These are phyloP conservation scores for Mastomys coucha DNA, from an alignment of 2,113 vertebrate genomes.

Conservation along the genomic window DNA sequence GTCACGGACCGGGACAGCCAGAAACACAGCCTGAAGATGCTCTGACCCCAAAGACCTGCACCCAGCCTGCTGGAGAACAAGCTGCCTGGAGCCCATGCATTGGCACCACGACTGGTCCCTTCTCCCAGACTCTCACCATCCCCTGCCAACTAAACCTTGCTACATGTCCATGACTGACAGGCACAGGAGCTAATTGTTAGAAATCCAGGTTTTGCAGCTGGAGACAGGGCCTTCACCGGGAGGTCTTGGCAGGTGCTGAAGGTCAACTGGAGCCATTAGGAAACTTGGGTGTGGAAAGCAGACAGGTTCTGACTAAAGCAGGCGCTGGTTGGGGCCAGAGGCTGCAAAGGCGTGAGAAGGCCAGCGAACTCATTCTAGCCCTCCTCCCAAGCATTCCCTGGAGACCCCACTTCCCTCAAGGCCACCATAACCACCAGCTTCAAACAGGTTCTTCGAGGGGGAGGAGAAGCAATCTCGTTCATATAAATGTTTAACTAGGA, in stretches of 20 bases:
- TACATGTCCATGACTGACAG: accelerated
- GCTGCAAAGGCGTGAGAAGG: background rate
- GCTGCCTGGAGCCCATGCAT: background rate
- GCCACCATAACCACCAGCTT: background rate
- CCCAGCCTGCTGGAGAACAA: background rate
- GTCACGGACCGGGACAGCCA: too few species aligned
- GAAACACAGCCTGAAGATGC: too few species aligned
- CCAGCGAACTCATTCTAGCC: background rate
- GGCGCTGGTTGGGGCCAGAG: background rate
- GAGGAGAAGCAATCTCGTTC: slow-evolving; percentile 64
- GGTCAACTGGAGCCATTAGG: background rate
- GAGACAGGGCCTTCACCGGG: accelerated
- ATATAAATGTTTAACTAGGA: slow-evolving; percentile 86
- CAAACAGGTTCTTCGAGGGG: slow-evolving; percentile 50
- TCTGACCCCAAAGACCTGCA: background rate
- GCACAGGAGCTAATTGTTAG: accelerated
- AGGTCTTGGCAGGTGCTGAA: accelerated
- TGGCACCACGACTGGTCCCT: accelerated
- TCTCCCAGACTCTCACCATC: background rate
- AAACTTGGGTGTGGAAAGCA: accelerated
- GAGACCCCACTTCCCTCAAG: background rate
- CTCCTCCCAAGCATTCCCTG: background rate
- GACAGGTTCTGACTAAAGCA: background rate
- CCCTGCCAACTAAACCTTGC: background rate
- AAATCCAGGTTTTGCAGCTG: too few species aligned